Percentiles rank a stretch among this genome's conserved stretches.
These are phyloP conservation scores for Drosophila simulans DNA, from an alignment of 1,140 invertebrate species.

Conservation along the genomic window DNA sequence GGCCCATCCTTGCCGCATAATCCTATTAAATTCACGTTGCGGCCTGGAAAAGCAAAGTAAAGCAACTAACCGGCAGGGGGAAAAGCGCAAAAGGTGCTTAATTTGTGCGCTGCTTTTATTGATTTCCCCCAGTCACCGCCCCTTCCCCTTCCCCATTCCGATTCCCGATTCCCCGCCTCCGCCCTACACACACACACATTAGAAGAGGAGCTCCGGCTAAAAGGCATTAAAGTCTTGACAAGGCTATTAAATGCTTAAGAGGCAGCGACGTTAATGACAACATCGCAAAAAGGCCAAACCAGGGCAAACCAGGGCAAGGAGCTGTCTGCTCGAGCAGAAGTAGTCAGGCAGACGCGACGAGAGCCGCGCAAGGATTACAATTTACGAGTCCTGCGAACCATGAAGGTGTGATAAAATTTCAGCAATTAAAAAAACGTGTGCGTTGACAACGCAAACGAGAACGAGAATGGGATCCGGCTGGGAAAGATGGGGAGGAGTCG, in stretches of 20 bases:
- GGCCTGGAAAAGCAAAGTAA: constrained; percentile 59
- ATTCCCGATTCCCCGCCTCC: background rate
- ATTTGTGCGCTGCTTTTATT: constrained; percentile 80
- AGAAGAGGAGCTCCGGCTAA: constrained; percentile 67
- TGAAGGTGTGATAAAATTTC: constrained; percentile 83
- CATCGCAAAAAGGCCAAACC: constrained; percentile 56
- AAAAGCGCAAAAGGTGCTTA: constrained; percentile 72
- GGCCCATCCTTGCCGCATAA: constrained; percentile 71
- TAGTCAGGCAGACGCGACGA: constrained; percentile 26
- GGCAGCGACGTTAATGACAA: constrained; percentile 83
- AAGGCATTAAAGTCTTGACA: constrained; percentile 83
- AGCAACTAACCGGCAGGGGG: constrained; percentile 17
- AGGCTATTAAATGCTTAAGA: constrained; percentile 84
- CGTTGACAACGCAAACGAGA: constrained; percentile 74
- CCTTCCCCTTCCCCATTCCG: too few relatives aligned
- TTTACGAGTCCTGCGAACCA: constrained; percentile 82
- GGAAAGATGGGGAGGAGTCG: constrained; percentile 2
- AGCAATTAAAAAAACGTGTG: constrained; percentile 83
- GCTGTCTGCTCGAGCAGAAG: constrained; percentile 41
- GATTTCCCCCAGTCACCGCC: constrained; percentile 55
- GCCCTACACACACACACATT: constrained; percentile 33
- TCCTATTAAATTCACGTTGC: constrained; percentile 81
- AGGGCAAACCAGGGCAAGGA: constrained; percentile 44
- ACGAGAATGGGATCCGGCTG: constrained; percentile 25
- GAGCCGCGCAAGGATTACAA: constrained; percentile 76